phyloP scores from a whole-genome alignment of 2,888 invertebrate species.

The Athrips mouffetella region DNA sequence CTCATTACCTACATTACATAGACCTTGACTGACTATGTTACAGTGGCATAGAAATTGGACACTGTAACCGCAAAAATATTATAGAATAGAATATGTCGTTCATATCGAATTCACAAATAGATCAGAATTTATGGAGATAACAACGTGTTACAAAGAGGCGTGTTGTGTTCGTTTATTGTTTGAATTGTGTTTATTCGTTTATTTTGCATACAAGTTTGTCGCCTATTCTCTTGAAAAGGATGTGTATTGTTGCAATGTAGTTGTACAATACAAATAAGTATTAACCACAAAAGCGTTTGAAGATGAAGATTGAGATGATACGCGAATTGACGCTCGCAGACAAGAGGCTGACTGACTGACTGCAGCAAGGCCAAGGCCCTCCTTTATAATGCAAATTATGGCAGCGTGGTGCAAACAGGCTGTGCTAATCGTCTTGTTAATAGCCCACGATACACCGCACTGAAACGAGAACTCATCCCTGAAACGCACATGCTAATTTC shows the following conservation, averaged over 20 bases:
- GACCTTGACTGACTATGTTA: slow-evolving; percentile 41
- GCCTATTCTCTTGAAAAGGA: no score
- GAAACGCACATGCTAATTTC: neutral
- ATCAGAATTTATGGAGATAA: neutral
- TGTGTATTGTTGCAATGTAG: no score
- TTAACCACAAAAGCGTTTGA: no score
- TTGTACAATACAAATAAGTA: no score
- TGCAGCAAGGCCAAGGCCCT: slow-evolving; percentile 53
- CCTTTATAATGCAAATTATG: slow-evolving; percentile 53
- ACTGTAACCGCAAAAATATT: slow-evolving; percentile 44
- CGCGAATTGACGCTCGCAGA: neutral
- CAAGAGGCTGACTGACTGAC: no score
- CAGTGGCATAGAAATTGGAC: slow-evolving; percentile 44
- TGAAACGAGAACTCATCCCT: neutral
- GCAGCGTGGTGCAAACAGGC: slow-evolving; percentile 32
- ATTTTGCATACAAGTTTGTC: no score
- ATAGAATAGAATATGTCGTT: neutral
- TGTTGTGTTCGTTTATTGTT: no score
- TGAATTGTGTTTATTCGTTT: no score
- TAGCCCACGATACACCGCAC: slow-evolving; percentile 24
- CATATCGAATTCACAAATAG: neutral
- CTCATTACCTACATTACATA: slow-evolving; percentile 37
- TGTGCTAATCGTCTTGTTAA: slow-evolving; percentile 42
- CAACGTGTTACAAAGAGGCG: no score
- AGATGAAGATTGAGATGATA: neutral